These are phyloP conservation scores for Pocillopora meandrina DNA, from an alignment of 92 coral and sea anemone genomes.

Conservation along the genomic window DNA sequence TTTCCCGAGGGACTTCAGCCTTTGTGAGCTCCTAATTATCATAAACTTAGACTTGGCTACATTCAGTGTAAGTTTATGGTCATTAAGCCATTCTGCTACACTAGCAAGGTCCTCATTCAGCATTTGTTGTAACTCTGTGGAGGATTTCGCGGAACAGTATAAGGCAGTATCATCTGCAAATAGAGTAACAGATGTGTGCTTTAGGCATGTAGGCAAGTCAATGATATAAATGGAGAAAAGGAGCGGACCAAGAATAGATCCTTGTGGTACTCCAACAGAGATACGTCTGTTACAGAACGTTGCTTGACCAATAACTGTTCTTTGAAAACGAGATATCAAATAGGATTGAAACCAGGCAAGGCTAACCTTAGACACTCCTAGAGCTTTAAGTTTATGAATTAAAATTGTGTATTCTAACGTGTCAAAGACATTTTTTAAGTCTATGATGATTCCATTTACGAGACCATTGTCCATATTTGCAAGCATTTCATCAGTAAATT, in stretches of 20 bases:
- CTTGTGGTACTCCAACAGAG: no score
- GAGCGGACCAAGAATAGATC: no score
- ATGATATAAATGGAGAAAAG: no score
- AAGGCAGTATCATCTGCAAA: constrained; percentile 12
- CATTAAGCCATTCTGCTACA: neutral
- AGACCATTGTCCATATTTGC: constrained; percentile 55
- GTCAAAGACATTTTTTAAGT: constrained; percentile 30
- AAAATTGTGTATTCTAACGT: no score
- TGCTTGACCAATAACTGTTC: no score
- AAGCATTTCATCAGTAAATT: constrained; percentile 56
- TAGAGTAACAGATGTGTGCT: constrained; percentile 16
- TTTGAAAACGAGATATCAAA: no score
- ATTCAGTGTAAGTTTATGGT: neutral
- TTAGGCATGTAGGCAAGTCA: constrained; percentile 10
- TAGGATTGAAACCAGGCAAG: constrained; percentile 33
- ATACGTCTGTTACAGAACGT: no score
- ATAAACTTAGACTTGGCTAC: constrained; percentile 8
- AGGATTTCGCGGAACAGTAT: neutral
- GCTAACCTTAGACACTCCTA: constrained; percentile 8
- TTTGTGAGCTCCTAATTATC: neutral
- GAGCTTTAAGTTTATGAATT: constrained; percentile 7
- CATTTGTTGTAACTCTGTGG: no score
- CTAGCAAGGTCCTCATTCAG: no score
- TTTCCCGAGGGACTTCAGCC: neutral
- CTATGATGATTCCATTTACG: constrained; percentile 38